Evolutionary conservation across 2,888 invertebrate species (phyloP), one percentile per base, ranked within the genome.

Genomic region (Trichacis sp.): DNA sequence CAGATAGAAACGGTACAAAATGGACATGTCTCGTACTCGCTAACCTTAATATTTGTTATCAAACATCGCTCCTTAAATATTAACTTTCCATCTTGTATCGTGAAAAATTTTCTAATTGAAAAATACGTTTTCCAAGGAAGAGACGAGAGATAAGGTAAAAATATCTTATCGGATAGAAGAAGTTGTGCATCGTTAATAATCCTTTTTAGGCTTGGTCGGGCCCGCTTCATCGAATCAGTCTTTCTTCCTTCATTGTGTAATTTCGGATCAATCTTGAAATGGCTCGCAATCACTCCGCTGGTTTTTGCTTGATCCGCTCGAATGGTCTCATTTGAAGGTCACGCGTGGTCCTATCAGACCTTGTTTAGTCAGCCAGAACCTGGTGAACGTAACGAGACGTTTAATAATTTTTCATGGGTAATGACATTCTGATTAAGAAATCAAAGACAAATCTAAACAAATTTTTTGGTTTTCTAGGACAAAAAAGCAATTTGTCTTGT

Each of bases 351-450:
- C 74, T 72, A 83, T 73, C 54, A 82, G 68, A 49, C 82, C 83
- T 69, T 83, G 80, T 74, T 83, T 84, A 85, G 90, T 91, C 75
- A 94, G 86, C 93, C 93, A 93, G 55, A 93, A 88, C 2, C 92
- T 92, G 85, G 0, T 14, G 9, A 12, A 14, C 12, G n/a, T n/a
- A n/a, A n/a, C n/a, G n/a, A n/a, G n/a, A n/a, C n/a, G n/a, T n/a
- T n/a, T n/a, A 40, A 14, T n/a, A 15, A 40, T 24, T 24, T 24
- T 24, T 24, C 24, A 24, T 24, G 24, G 24, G 3, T 24, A 3
- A 24, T 24, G n/a, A n/a, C n/a, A n/a, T n/a, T n/a, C n/a, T n/a
- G 24, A 24, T 24, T 24, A 24, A 5, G 24, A 24, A 24, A 24
- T 24, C 3, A 24, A 24, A 24, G 24, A n/a, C n/a, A n/a, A n/a